A percentile compares a stretch with the other conserved stretches of the same genome.
These are phyloP conservation scores for Ectobius pallidus DNA, from an alignment of 2,888 invertebrate species.

Conservation along the genomic window DNA sequence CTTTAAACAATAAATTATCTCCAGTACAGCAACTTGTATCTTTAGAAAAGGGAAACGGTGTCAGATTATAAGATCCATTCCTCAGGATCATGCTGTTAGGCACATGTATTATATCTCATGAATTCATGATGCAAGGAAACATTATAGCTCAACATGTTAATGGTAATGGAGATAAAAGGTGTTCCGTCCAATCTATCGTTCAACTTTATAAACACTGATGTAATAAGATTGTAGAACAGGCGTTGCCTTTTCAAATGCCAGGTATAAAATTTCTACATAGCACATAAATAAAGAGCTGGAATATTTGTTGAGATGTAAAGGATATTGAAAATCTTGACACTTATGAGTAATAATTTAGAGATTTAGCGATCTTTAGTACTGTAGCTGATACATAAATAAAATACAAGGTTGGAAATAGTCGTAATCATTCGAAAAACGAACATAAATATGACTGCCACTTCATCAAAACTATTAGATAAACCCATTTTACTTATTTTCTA, in stretches of 20 bases:
- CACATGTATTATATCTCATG: neutral
- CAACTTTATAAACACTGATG: neutral
- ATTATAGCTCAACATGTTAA: neutral
- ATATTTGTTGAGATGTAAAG: slow-evolving; percentile 47
- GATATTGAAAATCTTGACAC: no score
- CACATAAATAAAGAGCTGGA: no score
- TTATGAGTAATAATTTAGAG: no score
- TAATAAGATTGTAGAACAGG: neutral
- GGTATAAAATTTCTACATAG: neutral
- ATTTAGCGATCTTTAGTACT: no score
- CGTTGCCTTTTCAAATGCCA: neutral
- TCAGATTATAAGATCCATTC: neutral
- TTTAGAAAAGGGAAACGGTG: neutral
- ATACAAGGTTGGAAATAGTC: no score
- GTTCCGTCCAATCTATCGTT: neutral
- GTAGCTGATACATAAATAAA: no score
- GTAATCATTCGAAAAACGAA: no score
- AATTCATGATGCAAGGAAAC: neutral
- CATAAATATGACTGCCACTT: no score
- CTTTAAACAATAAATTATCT: no score
- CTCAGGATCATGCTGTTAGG: neutral
- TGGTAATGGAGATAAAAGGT: neutral
- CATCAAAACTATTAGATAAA: no score
- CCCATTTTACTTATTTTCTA: no score
- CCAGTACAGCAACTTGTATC: no score